Evolutionary conservation across 2,797 vertebrate genomes (phyloP), one percentile per base, ranked within the genome.

Genomic region (Sebastes alutus): DNA sequence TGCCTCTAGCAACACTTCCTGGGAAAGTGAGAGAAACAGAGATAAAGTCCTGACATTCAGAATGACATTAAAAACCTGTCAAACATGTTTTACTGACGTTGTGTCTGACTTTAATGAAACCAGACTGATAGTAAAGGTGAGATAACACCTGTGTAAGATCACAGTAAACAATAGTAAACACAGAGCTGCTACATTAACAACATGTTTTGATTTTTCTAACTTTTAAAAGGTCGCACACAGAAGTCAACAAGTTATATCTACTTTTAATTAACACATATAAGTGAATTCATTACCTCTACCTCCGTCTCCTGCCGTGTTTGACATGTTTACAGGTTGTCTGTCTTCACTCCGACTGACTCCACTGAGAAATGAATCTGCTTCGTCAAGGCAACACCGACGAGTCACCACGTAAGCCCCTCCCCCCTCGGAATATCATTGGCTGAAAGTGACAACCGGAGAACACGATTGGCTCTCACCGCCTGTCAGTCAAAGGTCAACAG

Each of bases 1-100:
- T 94, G 68, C 93, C 94, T 63, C 77, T n/a, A 68, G 93, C 90
- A 68, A 91, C 78, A 0, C 27, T 78, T 79, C 87, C 97, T 97
- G 90, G 29, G 80, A 69, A 76, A 20, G 9, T 8, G 23, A 63
- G 14, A 78, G 13, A 80, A 20, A 72, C 1, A 54, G 2, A 6
- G 33, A 7, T 30, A 1, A 46, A 42, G 16, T 38, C 9, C 22
- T 5, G 49, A 61, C 42, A 56, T 9, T 79, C 1, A 30, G 1
- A 20, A 25, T 7, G 8, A 58, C 33, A 58, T 25, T 5, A 46
- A 52, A 72, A 61, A 68, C 2, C 14, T 32, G 9, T 8, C 2
- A 56, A 5, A 16, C 20, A n/a, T n/a, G 12, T 14, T 16, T 1
- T 5, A 5, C 3, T 7, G 16, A 62, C 32, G 11, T 29, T 0